Conservation (phyloP, 1,140 invertebrate species). For the Psix sp. region DNA sequence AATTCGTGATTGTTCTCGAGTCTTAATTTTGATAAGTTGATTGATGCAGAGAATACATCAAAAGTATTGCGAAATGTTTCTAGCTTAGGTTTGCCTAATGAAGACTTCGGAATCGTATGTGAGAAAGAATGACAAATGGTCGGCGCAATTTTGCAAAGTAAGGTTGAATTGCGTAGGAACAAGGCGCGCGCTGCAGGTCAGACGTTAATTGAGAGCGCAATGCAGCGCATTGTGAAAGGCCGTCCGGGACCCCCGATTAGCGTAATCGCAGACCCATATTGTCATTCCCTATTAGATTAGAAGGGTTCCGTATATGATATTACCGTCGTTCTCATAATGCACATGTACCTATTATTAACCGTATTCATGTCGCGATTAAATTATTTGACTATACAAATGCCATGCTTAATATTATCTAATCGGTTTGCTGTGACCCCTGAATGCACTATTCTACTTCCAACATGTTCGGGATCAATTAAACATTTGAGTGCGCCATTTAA, state of each 20-base stretch:
- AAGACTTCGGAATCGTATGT: constrained; percentile 15
- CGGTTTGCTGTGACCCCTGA: constrained; percentile 26
- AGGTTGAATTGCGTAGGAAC: constrained; percentile 41
- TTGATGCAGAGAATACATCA: too few relatives aligned
- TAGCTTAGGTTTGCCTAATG: too few relatives aligned
- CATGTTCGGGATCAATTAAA: constrained; percentile 22
- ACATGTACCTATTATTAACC: constrained; percentile 52
- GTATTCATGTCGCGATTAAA: constrained; percentile 44
- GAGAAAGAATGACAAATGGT: constrained; percentile 30
- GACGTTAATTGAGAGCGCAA: constrained; percentile 60
- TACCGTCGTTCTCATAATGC: constrained; percentile 51
- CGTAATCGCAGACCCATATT: constrained; percentile 69
- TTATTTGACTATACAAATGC: constrained; percentile 50
- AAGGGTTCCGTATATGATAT: constrained; percentile 52
- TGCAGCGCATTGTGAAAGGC: constrained; percentile 57
- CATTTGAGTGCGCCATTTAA: constrained; percentile 12
- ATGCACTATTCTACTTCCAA: constrained; percentile 6
- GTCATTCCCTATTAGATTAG: constrained; percentile 68
- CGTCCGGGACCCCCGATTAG: constrained; percentile 63
- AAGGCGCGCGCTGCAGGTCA: constrained; percentile 36
- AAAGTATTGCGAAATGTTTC: too few relatives aligned
- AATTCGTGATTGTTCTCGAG: too few relatives aligned
- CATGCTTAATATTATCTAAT: constrained; percentile 49
- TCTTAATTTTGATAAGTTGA: too few relatives aligned
- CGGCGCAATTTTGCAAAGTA: constrained; percentile 39